Evolutionary conservation across 2,888 invertebrate species (phyloP).

Genomic region (Ophioninae sp.): DNA sequence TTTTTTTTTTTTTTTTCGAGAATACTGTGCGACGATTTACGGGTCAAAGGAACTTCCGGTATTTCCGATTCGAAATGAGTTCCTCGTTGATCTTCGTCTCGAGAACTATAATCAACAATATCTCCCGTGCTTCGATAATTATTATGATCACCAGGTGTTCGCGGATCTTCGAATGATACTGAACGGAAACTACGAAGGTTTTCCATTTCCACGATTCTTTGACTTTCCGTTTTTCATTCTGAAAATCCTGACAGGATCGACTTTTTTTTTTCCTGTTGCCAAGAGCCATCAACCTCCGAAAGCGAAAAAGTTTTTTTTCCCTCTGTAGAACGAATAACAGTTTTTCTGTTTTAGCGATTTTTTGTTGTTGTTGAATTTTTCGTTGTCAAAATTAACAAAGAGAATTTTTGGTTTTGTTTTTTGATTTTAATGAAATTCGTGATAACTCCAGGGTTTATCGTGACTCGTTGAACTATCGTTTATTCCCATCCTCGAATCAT

Average conservation of each 20-base stretch:
- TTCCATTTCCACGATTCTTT: neutral
- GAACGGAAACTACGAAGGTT: neutral
- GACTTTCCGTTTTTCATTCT: neutral
- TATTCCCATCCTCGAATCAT: too few relatives aligned
- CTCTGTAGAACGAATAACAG: too few relatives aligned
- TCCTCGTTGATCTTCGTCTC: neutral
- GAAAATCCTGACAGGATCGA: neutral
- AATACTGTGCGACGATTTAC: neutral
- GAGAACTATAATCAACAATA: neutral
- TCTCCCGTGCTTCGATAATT: neutral
- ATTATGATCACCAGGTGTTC: conserved; percentile 8
- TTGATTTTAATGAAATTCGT: neutral
- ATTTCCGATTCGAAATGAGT: neutral
- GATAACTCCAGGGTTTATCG: neutral
- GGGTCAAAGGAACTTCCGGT: neutral
- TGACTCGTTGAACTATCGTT: neutral
- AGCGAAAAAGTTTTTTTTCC: too few relatives aligned
- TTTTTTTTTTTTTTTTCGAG: neutral
- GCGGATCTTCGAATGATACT: conserved; percentile 3
- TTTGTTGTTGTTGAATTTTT: too few relatives aligned
- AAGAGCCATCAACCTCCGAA: too few relatives aligned
- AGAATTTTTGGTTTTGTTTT: neutral
- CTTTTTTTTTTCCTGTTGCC: neutral
- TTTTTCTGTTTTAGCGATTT: too few relatives aligned
- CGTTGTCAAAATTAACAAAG: too few relatives aligned